Percentiles rank a stretch among this genome's conserved stretches.
These are phyloP conservation scores for Leptinotarsa texana DNA, from an alignment of 1,140 invertebrate genomes.

Conservation along the genomic window DNA sequence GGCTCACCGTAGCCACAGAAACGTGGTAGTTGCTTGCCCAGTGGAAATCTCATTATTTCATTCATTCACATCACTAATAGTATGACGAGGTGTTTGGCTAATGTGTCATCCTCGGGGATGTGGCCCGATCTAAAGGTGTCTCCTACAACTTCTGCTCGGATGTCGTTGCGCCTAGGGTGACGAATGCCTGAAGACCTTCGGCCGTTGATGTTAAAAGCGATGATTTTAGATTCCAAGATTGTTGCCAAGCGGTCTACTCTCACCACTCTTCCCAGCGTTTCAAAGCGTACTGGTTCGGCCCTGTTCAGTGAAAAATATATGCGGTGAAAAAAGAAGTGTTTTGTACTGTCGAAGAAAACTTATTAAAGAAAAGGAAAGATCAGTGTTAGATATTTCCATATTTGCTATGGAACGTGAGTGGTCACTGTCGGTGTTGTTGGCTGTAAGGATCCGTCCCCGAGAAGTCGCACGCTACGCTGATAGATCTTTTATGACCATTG, in stretches of 20 bases:
- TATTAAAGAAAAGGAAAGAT: not conserved
- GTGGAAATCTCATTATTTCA: slow-evolving; percentile 63
- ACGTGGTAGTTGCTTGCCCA: slow-evolving; percentile 43
- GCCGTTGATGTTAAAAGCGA: too few species aligned
- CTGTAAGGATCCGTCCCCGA: not conserved
- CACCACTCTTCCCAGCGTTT: not conserved
- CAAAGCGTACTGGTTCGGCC: not conserved
- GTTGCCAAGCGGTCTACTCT: not conserved
- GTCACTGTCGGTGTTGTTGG: too few species aligned
- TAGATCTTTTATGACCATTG: not conserved
- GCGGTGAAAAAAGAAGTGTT: not conserved
- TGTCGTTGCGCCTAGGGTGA: not conserved
- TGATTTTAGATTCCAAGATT: not conserved
- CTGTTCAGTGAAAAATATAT: not conserved
- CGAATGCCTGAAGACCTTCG: not conserved
- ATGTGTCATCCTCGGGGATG: not conserved
- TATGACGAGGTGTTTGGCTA: slow-evolving; percentile 63
- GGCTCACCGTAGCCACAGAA: too few species aligned
- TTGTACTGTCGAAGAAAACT: not conserved
- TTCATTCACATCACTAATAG: slow-evolving; percentile 62
- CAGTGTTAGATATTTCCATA: not conserved
- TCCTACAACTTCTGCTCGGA: not conserved
- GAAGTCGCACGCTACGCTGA: not conserved
- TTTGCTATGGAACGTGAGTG: not conserved
- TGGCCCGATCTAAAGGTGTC: not conserved